Evolutionary conservation across 2,797 vertebrate species (phyloP).

Genomic region (Xerus rutilus): DNA sequence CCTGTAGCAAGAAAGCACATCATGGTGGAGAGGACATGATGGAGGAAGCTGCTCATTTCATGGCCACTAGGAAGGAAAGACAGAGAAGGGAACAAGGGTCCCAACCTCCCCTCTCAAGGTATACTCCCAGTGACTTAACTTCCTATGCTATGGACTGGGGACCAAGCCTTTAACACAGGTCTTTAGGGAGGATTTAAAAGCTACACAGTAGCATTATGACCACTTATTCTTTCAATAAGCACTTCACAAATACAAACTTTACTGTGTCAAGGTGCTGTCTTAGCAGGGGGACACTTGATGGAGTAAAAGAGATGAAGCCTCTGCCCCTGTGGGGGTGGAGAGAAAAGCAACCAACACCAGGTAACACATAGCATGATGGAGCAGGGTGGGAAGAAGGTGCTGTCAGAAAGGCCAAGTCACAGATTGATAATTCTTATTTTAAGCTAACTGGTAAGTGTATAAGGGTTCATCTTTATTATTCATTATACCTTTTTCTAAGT

Average conservation of each 20-base stretch:
- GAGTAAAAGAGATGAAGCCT: background rate
- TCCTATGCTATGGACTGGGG: background rate
- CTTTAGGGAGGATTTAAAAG: background rate
- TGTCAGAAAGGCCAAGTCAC: background rate
- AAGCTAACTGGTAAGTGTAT: background rate
- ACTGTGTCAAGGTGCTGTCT: background rate
- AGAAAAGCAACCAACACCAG: background rate
- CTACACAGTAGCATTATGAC: background rate
- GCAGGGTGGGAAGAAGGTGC: rapidly evolving
- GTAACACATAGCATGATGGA: background rate
- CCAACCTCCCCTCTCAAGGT: background rate
- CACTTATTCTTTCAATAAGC: background rate
- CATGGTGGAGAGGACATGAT: too few relatives aligned
- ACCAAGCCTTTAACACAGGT: background rate
- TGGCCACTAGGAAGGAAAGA: background rate
- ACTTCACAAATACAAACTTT: background rate
- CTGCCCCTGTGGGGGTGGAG: background rate
- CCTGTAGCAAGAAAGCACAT: background rate
- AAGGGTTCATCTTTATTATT: background rate
- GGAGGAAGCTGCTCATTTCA: background rate
- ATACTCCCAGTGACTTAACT: background rate
- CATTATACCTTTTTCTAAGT: constrained; percentile 17
- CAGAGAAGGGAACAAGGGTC: too few relatives aligned
- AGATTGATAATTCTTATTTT: background rate
- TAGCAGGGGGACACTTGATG: background rate